Base-by-base conservation (phyloP, 2,113 vertebrate genomes). In the Paralichthys olivaceus region DNA sequence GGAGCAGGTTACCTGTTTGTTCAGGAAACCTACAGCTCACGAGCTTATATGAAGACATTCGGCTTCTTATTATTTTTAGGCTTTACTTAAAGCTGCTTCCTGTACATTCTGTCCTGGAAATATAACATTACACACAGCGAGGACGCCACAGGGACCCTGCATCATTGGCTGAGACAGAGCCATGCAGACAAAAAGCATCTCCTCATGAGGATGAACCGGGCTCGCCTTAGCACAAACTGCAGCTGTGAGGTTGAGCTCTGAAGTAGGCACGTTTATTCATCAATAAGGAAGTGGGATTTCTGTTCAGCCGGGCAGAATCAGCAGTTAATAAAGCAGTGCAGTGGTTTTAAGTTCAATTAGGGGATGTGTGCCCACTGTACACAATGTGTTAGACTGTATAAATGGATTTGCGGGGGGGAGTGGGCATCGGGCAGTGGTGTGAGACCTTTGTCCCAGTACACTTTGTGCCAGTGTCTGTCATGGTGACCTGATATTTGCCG, bases 371-470 rank as follows among this genome's bases (percentile, higher is more conserved):
- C 7, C 34, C 22, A 32, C 56, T 72, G 60, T 59, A 63, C 45
- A n/a, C 20, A n/a, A 5, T 49, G 47, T 20, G 47, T 49, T 43
- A 43, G 43, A 45, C 43, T 47, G 43, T 47, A 6, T 8, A 53
- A 49, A 5, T 49, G 47, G 60, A 17, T 45, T 15, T 32, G 43
- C 25, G 51, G 51, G 20, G 19, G 69, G 49, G 6, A 64, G 61
- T 72, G 62, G 67, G 68, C 53, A 57, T 37, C 53, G 68, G 61
- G 63, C 49, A 9, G 20, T n/a, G 58, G 59, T 67, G 13, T n/a
- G 56, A 72, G 81, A 91, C 89, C 87, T 92, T 93, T 91, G 84
- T 87, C 79, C 90, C 76, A 88, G 83, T 90, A 75, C 70, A 60
- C 43, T 65, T 22, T 34, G 73, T 90, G 90, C 86, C 88, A 88